phyloP scores from a whole-genome alignment of 2,888 invertebrate genomes.

The Galerucella pusilla region DNA sequence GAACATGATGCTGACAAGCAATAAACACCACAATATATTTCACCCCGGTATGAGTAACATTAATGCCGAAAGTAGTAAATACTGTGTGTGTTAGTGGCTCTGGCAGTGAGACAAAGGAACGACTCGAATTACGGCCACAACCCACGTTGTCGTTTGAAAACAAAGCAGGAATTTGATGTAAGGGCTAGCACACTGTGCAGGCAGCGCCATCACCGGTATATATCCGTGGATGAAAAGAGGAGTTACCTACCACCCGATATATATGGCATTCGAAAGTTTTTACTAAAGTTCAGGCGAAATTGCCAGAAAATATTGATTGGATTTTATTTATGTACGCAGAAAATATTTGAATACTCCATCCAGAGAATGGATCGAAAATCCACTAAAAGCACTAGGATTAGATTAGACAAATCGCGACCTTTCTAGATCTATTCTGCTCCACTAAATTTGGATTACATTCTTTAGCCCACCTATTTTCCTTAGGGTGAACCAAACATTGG shows the following conservation, averaged over 20 bases:
- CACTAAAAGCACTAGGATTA: too few species aligned
- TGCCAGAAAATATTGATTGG: background rate
- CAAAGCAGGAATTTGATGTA: constrained; percentile 38
- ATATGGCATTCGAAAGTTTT: constrained; percentile 2
- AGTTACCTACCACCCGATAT: background rate
- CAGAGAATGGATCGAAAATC: too few species aligned
- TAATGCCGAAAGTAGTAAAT: constrained; percentile 24
- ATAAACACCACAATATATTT: background rate
- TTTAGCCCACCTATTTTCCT: too few species aligned
- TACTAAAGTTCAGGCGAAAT: background rate
- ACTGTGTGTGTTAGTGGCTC: constrained; percentile 24
- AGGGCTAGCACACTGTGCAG: constrained; percentile 26
- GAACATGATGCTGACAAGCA: background rate
- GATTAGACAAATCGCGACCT: too few species aligned
- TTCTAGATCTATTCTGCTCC: too few species aligned
- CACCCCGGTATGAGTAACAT: constrained; percentile 5
- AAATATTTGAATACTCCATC: too few species aligned
- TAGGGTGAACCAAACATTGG: too few species aligned
- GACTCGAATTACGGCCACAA: constrained; percentile 33
- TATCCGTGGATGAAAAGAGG: background rate
- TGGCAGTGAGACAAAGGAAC: constrained; percentile 33
- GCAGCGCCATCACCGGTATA: constrained; percentile 5
- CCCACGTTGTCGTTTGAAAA: constrained; percentile 37
- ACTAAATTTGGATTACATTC: too few species aligned
- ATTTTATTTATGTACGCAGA: too few species aligned